These are phyloP conservation scores for Phymanthus crucifer DNA, from an alignment of 92 coral and sea anemone species.

Conservation along the genomic window DNA sequence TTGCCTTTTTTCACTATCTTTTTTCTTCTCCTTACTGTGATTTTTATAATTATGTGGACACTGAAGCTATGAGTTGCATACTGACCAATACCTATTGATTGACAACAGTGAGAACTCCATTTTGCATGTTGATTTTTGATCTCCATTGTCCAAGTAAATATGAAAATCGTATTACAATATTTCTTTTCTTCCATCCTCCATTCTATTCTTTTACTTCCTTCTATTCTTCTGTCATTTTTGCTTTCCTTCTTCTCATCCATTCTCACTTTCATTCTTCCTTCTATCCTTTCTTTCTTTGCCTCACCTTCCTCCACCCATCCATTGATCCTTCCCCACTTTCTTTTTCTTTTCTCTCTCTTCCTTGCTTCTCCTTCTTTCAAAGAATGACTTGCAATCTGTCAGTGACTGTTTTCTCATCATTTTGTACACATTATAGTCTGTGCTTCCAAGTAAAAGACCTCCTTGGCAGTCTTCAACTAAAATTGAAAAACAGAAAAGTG, in stretches of 20 bases:
- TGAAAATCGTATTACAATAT: not conserved
- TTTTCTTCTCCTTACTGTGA: no score
- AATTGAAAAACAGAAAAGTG: not conserved
- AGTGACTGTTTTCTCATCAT: not conserved
- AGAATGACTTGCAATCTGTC: not conserved
- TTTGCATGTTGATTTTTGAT: no score
- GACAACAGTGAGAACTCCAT: no score
- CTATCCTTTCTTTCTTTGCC: not conserved
- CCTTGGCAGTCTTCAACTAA: slow-evolving; percentile 24
- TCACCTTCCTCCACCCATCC: not conserved
- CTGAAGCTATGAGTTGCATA: no score
- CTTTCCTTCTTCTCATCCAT: not conserved
- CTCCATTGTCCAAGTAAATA: no score
- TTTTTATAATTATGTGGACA: no score
- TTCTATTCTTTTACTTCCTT: not conserved
- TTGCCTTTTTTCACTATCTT: no score
- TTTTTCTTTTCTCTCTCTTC: not conserved
- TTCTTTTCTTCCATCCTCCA: not conserved
- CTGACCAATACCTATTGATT: no score
- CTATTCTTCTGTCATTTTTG: not conserved
- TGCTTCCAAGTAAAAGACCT: slow-evolving; percentile 11
- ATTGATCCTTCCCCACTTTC: not conserved
- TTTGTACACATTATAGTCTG: not conserved
- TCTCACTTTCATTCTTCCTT: not conserved
- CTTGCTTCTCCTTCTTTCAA: not conserved